These are phyloP conservation scores for Drosophila quasianomalipes DNA, from an alignment of 2,888 invertebrate genomes.

Conservation along the genomic window DNA sequence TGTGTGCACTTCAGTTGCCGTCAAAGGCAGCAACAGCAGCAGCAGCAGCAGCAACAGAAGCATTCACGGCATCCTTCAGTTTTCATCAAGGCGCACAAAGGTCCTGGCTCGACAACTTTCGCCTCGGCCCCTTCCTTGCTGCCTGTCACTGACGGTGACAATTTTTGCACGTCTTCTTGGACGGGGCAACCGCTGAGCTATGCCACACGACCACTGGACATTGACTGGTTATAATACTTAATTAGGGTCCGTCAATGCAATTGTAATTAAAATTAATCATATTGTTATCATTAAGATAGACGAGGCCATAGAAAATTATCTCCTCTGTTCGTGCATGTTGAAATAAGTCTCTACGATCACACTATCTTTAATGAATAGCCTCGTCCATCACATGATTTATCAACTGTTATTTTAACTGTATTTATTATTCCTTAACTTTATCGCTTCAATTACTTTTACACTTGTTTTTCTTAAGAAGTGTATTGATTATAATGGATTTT, in stretches of 20 bases:
- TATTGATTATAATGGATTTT: neutral
- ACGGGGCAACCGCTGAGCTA: constrained; percentile 68
- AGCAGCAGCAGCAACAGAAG: neutral
- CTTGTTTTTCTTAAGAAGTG: neutral
- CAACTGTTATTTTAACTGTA: neutral
- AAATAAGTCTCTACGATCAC: neutral
- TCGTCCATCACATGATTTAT: neutral
- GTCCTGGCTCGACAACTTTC: constrained; percentile 7
- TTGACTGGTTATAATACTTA: neutral
- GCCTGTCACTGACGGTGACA: constrained; percentile 72
- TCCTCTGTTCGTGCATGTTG: neutral
- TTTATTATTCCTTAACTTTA: neutral
- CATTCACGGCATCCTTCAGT: constrained; percentile 4
- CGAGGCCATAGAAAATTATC: neutral
- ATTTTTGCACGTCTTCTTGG: constrained; percentile 71
- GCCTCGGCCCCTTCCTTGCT: neutral
- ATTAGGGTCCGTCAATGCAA: neutral
- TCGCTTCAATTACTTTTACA: too few relatives aligned
- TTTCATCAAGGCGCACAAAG: constrained; percentile 1
- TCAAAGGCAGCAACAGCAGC: constrained; percentile 44
- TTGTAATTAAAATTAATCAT: neutral
- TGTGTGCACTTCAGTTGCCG: constrained; percentile 61
- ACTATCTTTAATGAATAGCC: neutral
- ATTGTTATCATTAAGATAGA: neutral
- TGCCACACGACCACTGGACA: constrained; percentile 16